These are phyloP conservation scores for Calcarius lapponicus DNA, from an alignment of 2,797 vertebrate genomes.

Conservation along the genomic window DNA sequence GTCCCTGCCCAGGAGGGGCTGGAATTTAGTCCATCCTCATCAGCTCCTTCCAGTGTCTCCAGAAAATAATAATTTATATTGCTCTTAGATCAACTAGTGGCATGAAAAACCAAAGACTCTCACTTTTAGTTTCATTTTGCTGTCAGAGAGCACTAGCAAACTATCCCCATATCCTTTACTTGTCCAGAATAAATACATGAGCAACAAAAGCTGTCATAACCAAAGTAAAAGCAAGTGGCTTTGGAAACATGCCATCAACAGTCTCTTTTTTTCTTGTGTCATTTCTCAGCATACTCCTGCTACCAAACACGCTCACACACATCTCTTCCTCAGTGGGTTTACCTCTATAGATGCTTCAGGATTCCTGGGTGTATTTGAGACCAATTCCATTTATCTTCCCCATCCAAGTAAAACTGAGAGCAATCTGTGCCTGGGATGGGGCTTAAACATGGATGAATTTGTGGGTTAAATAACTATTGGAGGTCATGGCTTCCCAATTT, in stretches of 20 bases:
- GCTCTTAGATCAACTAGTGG: not conserved
- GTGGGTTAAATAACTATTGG: not conserved
- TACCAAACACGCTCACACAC: not conserved
- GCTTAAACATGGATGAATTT: not conserved
- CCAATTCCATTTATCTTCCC: not conserved
- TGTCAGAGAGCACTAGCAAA: not conserved
- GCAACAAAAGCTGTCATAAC: not conserved
- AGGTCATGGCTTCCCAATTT: rapidly evolving
- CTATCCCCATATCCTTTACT: not conserved
- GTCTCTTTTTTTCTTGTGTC: not conserved
- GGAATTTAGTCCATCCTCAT: not conserved
- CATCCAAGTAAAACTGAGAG: not conserved
- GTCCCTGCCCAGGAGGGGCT: not conserved
- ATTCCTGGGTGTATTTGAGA: not conserved
- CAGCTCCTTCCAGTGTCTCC: not conserved
- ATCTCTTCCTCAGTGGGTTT: not conserved
- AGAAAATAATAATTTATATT: not conserved
- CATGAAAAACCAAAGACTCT: not conserved
- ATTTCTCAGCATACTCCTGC: not conserved
- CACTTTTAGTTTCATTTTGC: not conserved
- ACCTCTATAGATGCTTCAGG: not conserved
- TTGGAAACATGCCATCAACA: not conserved
- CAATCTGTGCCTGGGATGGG: not conserved
- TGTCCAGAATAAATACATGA: not conserved
- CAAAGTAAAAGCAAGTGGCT: not conserved